phyloP scores from a whole-genome alignment of 2,888 invertebrate species.

The Heliconius erato region DNA sequence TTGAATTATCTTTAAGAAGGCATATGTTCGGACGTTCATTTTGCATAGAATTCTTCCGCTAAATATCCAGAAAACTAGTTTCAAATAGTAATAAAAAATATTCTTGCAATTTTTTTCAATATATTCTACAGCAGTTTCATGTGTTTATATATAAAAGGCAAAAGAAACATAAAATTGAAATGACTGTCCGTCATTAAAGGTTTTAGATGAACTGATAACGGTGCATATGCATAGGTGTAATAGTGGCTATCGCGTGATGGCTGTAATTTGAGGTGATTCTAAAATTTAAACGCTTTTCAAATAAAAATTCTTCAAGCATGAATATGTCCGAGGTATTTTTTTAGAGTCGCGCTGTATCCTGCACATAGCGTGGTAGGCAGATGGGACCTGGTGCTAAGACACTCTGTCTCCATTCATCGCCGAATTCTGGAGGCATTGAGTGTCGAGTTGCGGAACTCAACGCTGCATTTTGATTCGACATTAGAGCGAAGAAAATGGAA shows the following conservation, averaged over 20 bases:
- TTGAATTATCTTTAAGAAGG: background rate
- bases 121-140: background rate
- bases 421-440: too few relatives aligned
- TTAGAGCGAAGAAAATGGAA: too few relatives aligned
- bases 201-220: constrained; percentile 44
- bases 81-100: background rate
- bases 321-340: background rate
- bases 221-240: constrained; percentile 40
- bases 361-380: too few relatives aligned
- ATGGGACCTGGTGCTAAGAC: too few relatives aligned
- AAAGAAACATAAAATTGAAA: constrained; percentile 35
- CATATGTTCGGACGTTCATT: background rate
- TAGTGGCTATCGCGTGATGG: constrained; percentile 39
- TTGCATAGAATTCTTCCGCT: background rate
- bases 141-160: constrained; percentile 19
- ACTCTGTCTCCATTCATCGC: too few relatives aligned
- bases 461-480: too few relatives aligned
- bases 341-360: too few relatives aligned
- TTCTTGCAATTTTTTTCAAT: background rate
- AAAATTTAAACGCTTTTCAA: constrained; percentile 7
- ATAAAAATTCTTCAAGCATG: constrained; percentile 20
- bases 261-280: constrained; percentile 37
- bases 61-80: background rate
- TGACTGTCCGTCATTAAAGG: constrained; percentile 40
- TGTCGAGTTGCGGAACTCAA: too few relatives aligned